These are phyloP conservation scores for Cichladusa arquata DNA, from an alignment of 2,113 vertebrate genomes.

Conservation along the genomic window DNA sequence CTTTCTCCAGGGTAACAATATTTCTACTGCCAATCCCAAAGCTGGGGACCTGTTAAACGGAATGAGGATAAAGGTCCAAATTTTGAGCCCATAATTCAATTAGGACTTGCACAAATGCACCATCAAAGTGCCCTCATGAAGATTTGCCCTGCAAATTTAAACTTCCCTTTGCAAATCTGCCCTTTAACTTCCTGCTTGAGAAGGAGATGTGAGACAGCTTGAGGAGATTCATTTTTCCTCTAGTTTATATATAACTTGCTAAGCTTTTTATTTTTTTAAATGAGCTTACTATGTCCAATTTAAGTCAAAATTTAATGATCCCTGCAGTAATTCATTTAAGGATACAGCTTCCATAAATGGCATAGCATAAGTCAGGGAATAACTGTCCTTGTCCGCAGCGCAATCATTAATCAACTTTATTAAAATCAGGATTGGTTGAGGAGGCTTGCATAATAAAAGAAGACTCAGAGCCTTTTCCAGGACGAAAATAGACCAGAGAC, in stretches of 20 bases:
- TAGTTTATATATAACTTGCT: slow-evolving; percentile 63
- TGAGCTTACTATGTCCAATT: slow-evolving; percentile 61
- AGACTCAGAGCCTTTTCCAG: not conserved
- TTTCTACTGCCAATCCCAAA: not conserved
- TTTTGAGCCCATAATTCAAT: not conserved
- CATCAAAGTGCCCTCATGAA: not conserved
- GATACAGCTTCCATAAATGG: slow-evolving; percentile 45
- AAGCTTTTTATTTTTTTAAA: slow-evolving; percentile 62
- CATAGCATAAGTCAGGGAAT: slow-evolving; percentile 47
- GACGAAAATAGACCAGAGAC: not conserved
- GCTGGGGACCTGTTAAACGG: not conserved
- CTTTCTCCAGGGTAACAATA: not conserved
- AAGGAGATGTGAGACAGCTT: not conserved
- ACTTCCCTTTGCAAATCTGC: slow-evolving; percentile 18
- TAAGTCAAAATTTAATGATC: slow-evolving; percentile 70
- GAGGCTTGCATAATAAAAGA: slow-evolving; percentile 51
- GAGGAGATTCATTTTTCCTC: slow-evolving; percentile 36
- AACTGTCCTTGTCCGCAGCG: slow-evolving; percentile 34
- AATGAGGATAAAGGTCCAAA: not conserved
- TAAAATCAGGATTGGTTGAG: slow-evolving; percentile 50
- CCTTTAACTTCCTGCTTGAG: slow-evolving; percentile 18
- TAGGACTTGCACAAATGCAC: not conserved
- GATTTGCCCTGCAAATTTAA: slow-evolving; percentile 14
- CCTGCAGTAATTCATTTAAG: slow-evolving; percentile 65
- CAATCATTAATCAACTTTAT: slow-evolving; percentile 58